Percentiles rank a stretch among this genome's conserved stretches.
Evolutionary conservation across 2,797 vertebrate genomes (phyloP).

Genomic region (Danio albolineatus): DNA sequence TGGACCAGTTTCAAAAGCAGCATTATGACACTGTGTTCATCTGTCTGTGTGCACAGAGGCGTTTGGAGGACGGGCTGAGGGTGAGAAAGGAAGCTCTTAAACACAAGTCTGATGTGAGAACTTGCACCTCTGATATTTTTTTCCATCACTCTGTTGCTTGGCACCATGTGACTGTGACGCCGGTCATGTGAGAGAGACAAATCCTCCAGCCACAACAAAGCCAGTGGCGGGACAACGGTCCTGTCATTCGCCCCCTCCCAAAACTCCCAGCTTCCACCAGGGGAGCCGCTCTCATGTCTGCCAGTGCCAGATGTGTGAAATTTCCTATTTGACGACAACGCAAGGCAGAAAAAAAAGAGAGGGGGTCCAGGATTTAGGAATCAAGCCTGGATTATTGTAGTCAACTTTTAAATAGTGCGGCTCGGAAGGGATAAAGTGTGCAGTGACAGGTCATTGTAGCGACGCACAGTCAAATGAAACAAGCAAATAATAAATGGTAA

Average conservation of each 20-base stretch:
- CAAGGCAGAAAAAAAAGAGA: constrained; percentile 73
- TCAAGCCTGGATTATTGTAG: constrained; percentile 85
- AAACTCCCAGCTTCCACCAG: constrained; percentile 42
- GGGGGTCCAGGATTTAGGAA: constrained; percentile 78
- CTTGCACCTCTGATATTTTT: constrained; percentile 30
- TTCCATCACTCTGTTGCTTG: constrained; percentile 58
- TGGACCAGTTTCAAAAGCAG: background rate
- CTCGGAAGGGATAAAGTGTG: constrained; percentile 79
- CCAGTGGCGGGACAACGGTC: constrained; percentile 79
- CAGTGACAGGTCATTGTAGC: constrained; percentile 82
- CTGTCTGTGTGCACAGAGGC: constrained; percentile 19
- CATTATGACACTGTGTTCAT: background rate
- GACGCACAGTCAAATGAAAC: constrained; percentile 83
- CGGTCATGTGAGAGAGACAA: constrained; percentile 84
- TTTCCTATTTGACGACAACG: constrained; percentile 76
- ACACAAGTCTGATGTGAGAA: constrained; percentile 42
- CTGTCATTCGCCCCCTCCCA: constrained; percentile 72
- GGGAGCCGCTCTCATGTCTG: constrained; percentile 84
- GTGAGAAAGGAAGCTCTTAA: constrained; percentile 31
- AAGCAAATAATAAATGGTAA: constrained; percentile 86
- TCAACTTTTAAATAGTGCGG: constrained; percentile 82
- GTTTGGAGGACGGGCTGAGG: constrained; percentile 1
- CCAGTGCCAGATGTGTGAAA: constrained; percentile 88
- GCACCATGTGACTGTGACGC: constrained; percentile 81
- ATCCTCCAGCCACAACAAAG: constrained; percentile 85